These are phyloP conservation scores for Tympanoctomys barrerae DNA, from an alignment of 2,797 vertebrate species.

Conservation along the genomic window DNA sequence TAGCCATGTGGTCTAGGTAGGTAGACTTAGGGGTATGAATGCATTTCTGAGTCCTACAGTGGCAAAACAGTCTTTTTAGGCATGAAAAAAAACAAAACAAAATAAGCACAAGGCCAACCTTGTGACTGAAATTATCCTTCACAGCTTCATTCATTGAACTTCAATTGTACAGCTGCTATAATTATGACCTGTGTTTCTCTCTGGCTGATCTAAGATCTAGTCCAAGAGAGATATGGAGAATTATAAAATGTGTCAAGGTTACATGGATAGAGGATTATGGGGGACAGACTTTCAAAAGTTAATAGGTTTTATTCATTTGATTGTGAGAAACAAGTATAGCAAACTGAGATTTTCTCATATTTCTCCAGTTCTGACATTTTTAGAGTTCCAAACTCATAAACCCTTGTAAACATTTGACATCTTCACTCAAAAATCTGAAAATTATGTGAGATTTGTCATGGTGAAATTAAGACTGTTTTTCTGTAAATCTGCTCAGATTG, in stretches of 20 bases:
- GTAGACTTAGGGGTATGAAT: background rate
- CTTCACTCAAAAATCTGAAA: background rate
- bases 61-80: background rate
- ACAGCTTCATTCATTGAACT: background rate
- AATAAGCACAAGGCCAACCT: background rate
- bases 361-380: background rate
- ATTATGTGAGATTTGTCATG: background rate
- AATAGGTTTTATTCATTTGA: background rate
- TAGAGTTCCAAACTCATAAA: background rate
- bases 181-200: background rate
- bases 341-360: background rate
- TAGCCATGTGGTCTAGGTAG: background rate
- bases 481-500: background rate
- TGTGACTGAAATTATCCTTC: background rate
- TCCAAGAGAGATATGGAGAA: background rate
- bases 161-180: background rate
- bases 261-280: background rate
- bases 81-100: background rate
- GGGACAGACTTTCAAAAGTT: background rate
- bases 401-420: background rate
- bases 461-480: conserved; percentile 4
- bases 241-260: background rate
- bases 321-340: background rate
- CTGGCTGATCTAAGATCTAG: background rate
- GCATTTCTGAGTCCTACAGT: background rate